A percentile compares a stretch with the other conserved stretches of the same genome.
Evolutionary conservation across 2,113 vertebrate genomes (phyloP).

Genomic region (Plestiodon gilberti): DNA sequence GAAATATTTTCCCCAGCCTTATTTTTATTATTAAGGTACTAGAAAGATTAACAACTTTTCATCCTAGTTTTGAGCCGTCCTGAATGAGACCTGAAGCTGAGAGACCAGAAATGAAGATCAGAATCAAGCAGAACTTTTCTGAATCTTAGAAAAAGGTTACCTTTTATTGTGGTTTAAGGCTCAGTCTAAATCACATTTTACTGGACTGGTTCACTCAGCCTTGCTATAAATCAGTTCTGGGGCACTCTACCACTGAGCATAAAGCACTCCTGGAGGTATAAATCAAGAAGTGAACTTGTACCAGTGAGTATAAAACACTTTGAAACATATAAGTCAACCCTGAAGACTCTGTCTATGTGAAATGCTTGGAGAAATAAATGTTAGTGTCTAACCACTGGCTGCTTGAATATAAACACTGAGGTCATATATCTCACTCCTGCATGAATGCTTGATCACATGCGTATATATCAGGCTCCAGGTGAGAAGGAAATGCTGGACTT

Average conservation of each 20-base stretch:
- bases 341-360: constrained; percentile 38
- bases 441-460: constrained; percentile 11
- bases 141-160: constrained; percentile 19
- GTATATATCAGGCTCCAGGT: constrained; percentile 20
- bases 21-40: background rate
- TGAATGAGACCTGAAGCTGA: background rate
- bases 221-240: constrained; percentile 55
- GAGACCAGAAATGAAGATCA: background rate
- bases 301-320: constrained; percentile 66
- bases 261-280: constrained; percentile 50
- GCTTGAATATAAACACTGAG: constrained; percentile 38
- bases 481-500: constrained; percentile 12
- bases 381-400: constrained; percentile 36
- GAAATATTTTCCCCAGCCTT: background rate
- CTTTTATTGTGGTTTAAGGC: constrained; percentile 26
- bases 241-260: constrained; percentile 29
- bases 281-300: constrained; percentile 57
- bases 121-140: background rate
- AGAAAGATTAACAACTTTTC: background rate
- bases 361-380: constrained; percentile 61
- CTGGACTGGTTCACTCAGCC: constrained; percentile 53
- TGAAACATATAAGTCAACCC: constrained; percentile 50
- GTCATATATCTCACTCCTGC: constrained; percentile 39
- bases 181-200: constrained; percentile 51
- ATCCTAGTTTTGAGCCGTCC: background rate